Conservation (phyloP, 2,113 vertebrate species). For the Microtus oregoni region DNA sequence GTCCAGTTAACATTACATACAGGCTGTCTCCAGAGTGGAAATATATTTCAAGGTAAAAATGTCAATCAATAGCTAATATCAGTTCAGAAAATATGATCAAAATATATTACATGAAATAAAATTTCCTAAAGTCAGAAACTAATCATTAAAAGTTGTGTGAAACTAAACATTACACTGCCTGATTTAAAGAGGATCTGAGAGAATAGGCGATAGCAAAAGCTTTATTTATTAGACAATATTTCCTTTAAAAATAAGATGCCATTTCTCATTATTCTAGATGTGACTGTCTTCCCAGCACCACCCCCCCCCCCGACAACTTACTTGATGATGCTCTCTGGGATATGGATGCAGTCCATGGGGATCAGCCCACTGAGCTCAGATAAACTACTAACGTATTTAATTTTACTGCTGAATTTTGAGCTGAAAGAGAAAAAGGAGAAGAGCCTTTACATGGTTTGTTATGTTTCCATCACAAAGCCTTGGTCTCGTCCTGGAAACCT, state of each 20-base stretch:
- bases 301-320: conserved; percentile 85
- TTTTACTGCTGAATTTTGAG: conserved; percentile 99
- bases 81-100: not conserved
- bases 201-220: not conserved
- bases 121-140: not conserved
- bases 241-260: conserved; percentile 21
- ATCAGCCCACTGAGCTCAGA: conserved; percentile 94
- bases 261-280: conserved; percentile 17
- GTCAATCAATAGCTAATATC: not conserved
- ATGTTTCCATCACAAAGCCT: not conserved
- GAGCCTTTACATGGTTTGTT: not conserved
- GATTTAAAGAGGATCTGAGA: conserved; percentile 30
- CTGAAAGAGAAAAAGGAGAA: conserved; percentile 84
- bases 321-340: conserved; percentile 98
- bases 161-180: too few species aligned
- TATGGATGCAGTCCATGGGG: conserved; percentile 96
- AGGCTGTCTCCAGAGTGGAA: not conserved
- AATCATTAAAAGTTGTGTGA: not conserved
- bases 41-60: conserved; percentile 30
- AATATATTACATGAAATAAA: too few species aligned
- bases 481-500: not conserved
- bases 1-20: not conserved
- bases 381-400: conserved; percentile 94
- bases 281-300: not conserved
- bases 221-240: not conserved